Percentiles rank a stretch among this genome's conserved stretches.
Conservation (phyloP, 2,113 vertebrate genomes). For the Rhombomys opimus region DNA sequence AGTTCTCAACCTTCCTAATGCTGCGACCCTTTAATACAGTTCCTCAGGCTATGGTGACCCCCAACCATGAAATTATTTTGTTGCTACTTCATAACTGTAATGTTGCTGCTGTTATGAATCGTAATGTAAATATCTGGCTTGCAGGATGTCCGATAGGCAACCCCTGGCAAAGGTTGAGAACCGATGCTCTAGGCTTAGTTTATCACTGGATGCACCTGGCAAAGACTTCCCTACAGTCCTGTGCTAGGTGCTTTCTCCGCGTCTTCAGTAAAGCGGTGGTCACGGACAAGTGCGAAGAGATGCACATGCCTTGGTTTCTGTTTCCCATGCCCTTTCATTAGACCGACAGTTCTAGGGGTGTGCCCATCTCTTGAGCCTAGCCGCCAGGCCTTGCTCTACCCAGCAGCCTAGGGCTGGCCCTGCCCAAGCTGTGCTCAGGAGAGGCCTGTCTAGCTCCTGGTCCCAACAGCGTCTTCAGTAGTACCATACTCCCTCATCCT, state of each 20-base stretch:
- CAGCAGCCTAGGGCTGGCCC: neutral
- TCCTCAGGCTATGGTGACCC: neutral
- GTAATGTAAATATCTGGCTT: neutral
- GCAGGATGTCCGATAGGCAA: neutral
- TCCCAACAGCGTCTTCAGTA: neutral
- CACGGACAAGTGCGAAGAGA: neutral
- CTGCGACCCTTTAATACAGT: neutral
- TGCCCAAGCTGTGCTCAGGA: no score
- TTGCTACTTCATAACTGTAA: neutral
- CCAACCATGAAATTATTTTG: neutral
- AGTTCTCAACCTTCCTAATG: neutral
- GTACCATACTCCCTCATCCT: neutral
- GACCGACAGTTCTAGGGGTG: no score
- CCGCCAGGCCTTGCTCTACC: neutral
- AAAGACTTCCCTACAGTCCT: neutral
- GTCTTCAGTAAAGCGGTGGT: neutral
- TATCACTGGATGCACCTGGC: neutral
- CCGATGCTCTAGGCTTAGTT: neutral
- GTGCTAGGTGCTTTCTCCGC: neutral
- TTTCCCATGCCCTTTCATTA: neutral
- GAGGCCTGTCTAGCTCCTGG: no score
- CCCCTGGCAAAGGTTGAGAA: neutral
- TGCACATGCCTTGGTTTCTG: no score
- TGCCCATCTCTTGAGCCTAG: neutral
- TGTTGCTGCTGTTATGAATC: neutral